These are phyloP conservation scores for Cephus sareptanus DNA, from an alignment of 2,888 invertebrate species.

Conservation along the genomic window DNA sequence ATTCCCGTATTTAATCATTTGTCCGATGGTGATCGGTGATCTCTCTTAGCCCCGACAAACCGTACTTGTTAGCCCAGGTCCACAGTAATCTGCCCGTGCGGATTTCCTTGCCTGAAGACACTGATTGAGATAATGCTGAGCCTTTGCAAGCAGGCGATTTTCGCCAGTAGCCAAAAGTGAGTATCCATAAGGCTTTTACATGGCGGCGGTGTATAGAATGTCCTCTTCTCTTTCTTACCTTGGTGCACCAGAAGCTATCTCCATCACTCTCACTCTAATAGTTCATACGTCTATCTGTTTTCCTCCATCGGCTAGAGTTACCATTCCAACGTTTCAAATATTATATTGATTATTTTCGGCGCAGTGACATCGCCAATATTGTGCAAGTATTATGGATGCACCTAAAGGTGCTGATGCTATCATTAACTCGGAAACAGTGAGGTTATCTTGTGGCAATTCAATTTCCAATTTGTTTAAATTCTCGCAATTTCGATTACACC, in stretches of 20 bases:
- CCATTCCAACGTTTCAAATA: not conserved
- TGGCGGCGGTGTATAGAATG: not conserved
- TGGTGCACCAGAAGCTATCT: not conserved
- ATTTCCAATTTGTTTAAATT: not conserved
- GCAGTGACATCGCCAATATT: conserved; percentile 25
- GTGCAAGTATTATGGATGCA: not conserved
- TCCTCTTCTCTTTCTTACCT: not conserved
- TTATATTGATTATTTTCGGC: conserved; percentile 37
- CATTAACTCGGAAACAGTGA: not conserved
- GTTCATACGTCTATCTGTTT: not conserved
- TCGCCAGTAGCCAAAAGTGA: conserved; percentile 61
- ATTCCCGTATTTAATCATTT: conserved; percentile 35
- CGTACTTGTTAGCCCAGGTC: conserved; percentile 1
- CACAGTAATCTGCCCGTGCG: not conserved
- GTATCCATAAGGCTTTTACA: conserved; percentile 30
- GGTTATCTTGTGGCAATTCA: not conserved
- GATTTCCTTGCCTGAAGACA: not conserved
- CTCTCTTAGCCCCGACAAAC: conserved; percentile 33
- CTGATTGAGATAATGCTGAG: conserved; percentile 50
- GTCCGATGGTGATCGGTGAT: conserved; percentile 42
- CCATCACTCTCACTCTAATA: not conserved
- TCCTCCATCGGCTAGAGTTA: not conserved
- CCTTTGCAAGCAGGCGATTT: conserved; percentile 55
- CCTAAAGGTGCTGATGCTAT: not conserved
- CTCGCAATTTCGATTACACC: not conserved